Evolutionary conservation across 2,113 vertebrate species (phyloP), one percentile per base, ranked within the genome.

Genomic region (Varanus komodoensis): DNA sequence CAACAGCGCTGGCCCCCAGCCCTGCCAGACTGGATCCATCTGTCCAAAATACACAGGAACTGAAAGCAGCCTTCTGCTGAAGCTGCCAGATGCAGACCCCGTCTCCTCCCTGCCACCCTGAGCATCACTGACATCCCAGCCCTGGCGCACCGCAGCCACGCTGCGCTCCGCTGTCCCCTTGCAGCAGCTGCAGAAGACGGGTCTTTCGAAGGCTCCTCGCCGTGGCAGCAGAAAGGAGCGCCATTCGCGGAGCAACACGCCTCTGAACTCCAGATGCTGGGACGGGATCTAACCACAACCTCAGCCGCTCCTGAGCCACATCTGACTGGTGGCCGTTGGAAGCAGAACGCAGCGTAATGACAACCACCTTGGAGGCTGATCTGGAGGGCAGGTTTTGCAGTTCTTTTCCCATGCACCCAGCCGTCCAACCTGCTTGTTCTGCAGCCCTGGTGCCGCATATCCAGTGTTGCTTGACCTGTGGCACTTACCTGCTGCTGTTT

Each of bases 11-110:
- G 9, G 50, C 67, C 83, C 84, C 75, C 75, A 52, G 87, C 75
- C 64, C 8, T 71, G n/a, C 74, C 75, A 90, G 83, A 90, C 81
- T 80, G 83, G 83, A 61, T 81, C 75, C 83, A 86, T 86, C 83
- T 86, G 89, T 73, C 64, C 75, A 57, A 71, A 48, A 61, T 9
- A 19, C 15, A 80, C 74, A 17, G 77, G 77, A 81, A 81, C 64
- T 78, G 14, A n/a, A 61, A 61, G 75, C 34, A 54, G 19, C 34
- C 64, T 25, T 38, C 77, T 23, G 73, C n/a, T 8, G 11, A 52
- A 6, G 7, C 64, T 6, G 8, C 82, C 82, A 86, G 89, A 57
- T 25, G 50, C 48, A 61, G 57, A 80, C 74, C 82, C 89, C 83
- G 15, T 54, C 89, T 77, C 61, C 73, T 84, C 80, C 73, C 81